Base-by-base conservation (phyloP, 2,113 vertebrate species). In the Protomyctophum bolini region DNA sequence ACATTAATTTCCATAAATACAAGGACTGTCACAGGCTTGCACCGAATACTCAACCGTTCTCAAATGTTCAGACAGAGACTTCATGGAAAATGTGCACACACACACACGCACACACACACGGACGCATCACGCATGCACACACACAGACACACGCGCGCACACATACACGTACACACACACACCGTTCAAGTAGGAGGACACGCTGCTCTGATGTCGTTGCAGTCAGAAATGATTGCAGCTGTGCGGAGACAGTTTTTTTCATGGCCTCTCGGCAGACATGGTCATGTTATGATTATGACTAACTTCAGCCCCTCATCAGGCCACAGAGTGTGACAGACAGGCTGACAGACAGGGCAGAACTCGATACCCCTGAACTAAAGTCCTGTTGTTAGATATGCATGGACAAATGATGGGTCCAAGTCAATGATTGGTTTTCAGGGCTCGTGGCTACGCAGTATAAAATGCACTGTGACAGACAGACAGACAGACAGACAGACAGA, bases 301-400 rank as follows among this genome's bases (percentile, higher is more conserved):
- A 77, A 85, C 73, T 85, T 76, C 63, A 76, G 73, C 68, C 47
- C 4, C 68, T 80, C 83, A 68, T 87, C 84, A 86, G 33, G 56
- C 10, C 58, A 15, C 45, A 3, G 15, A 76, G 72, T 83, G 81
- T 88, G 82, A 86, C 76, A 82, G 78, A 80, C 33, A 33, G 63
- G 58, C 58, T 76, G 85, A 87, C 85, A 86, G 68, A 73, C 46
- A 4, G 47, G 71, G 63, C 54, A 80, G 10, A 82, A 89, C 83
- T 21, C 11, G 75, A 84, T 67, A 74, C 73, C 55, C 4, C 15
- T 61, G 58, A 70, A 70, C 76, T 78, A n/a, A 64, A 70, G 78
- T 60, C 79, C 51, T 45, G 49, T 46, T 70, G 33, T 77, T 76
- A 68, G 51, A 41, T 63, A 50, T 76, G 75, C 73, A 68, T 58